Base-by-base conservation (phyloP, 2,797 vertebrate species). In the Philypnodon macrostomus region DNA sequence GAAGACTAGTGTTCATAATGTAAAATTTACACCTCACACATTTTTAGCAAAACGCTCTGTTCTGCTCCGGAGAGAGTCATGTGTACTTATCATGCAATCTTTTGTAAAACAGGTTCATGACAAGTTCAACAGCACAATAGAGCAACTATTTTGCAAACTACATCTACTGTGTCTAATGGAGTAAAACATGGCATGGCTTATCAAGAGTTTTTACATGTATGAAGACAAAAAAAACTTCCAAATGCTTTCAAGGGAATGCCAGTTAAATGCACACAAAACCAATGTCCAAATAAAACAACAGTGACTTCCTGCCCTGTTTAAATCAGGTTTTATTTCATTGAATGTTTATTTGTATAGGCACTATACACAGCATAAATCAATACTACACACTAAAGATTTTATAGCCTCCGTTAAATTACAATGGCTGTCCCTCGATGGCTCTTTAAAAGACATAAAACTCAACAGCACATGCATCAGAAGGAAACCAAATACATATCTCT, bases 341-440 rank as follows among this genome's bases (percentile, higher is more conserved):
- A 44, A 30, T 30, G 27, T 44, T 18, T 18, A 29, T 44, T 16
- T 30, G 15, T 42, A 16, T 10, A 42, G 39, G 32, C 14, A 11
- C 44, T 47, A 26, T 29, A 42, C 40, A 29, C 40, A 42, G 5
- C 10, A 18, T 44, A 44, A 44, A 44, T 44, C 41, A 30, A 44
- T 18, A 18, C 15, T 1, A 11, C 6, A 27, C 41, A 12, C 27
- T 44, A 44, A 44, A 44, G 41, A 30, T 27, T 44, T 44, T 31
- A 44, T 30, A 30, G 41, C 16, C 41, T 17, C 41, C 6, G 41
- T 44, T 44, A 44, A 44, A 44, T 44, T 44, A 44, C 16, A 30
- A 44, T 44, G 26, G 27, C 16, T 44, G 41, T 44, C 41, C 41
- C 27, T 44, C 15, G 16, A 16, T 31, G 27, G 26, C 41, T 44